phyloP scores from a whole-genome alignment of 2,797 vertebrate species.

The Mareca strepera region DNA sequence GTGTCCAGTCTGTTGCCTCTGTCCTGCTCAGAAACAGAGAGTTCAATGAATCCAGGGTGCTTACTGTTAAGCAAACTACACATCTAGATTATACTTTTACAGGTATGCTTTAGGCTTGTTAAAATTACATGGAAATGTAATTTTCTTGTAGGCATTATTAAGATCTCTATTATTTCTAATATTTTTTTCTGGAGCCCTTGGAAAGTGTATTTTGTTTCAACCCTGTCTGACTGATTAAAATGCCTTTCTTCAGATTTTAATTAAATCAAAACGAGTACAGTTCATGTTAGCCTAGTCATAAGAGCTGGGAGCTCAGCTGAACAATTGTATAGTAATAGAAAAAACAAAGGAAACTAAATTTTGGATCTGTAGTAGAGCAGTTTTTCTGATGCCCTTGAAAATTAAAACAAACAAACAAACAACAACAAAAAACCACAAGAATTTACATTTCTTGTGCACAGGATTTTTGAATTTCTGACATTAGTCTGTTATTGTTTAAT shows the following conservation, averaged over 20 bases:
- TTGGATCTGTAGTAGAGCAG: background rate
- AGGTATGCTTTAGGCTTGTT: constrained; percentile 78
- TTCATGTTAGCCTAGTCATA: background rate
- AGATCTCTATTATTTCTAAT: background rate
- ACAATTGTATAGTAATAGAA: background rate
- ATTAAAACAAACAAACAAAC: background rate
- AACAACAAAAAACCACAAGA: background rate
- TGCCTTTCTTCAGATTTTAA: background rate
- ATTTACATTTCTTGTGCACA: background rate
- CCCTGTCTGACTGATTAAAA: background rate
- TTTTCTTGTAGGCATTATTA: background rate
- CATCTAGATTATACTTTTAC: constrained; percentile 92
- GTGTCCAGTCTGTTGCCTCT: constrained; percentile 91
- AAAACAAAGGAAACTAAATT: fast-evolving
- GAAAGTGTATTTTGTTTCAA: background rate
- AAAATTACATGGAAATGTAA: background rate
- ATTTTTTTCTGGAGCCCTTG: background rate
- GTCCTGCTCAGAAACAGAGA: constrained; percentile 95
- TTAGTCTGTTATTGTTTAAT: background rate
- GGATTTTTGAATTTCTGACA: background rate
- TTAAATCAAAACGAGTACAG: background rate
- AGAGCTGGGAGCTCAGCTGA: background rate
- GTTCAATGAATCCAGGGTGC: constrained; percentile 92
- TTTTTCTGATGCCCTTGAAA: background rate
- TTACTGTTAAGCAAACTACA: constrained; percentile 89